Conservation (phyloP, 2,113 vertebrate species). For the Puntigrus tetrazona region DNA sequence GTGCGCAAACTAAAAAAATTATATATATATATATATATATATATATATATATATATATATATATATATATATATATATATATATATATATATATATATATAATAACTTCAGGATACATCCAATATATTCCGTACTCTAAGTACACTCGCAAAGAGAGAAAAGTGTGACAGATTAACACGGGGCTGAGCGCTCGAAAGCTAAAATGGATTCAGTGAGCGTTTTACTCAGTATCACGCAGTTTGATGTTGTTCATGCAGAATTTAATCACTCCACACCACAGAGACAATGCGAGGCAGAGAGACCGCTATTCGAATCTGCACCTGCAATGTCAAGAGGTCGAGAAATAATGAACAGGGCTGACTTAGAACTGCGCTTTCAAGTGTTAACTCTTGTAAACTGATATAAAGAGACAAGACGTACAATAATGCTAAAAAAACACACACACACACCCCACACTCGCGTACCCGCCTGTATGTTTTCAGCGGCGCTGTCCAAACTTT, state of each 20-base stretch:
- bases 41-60: too few species aligned
- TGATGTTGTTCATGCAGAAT: slow-evolving; percentile 66
- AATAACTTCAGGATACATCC: background rate
- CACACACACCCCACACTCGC: slow-evolving; percentile 21
- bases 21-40: too few species aligned
- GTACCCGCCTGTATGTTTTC: slow-evolving; percentile 47
- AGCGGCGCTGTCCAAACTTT: slow-evolving; percentile 40
- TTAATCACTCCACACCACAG: slow-evolving; percentile 52
- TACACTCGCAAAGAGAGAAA: background rate
- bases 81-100: too few species aligned
- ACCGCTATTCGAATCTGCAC: slow-evolving; percentile 80
- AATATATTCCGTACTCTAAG: background rate
- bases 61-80: too few species aligned
- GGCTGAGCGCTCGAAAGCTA: background rate
- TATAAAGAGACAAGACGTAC: slow-evolving; percentile 59
- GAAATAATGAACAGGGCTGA: slow-evolving; percentile 93
- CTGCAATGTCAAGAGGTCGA: slow-evolving; percentile 89
- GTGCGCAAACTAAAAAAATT: slow-evolving; percentile 65
- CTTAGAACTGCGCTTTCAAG: slow-evolving; percentile 88
- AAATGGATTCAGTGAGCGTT: slow-evolving; percentile 46
- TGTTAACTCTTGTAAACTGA: slow-evolving; percentile 83
- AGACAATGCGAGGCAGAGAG: slow-evolving; percentile 58
- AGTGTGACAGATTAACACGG: background rate
- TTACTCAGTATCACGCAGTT: slow-evolving; percentile 67
- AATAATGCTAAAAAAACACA: slow-evolving; percentile 42